Conservation (phyloP, 2,113 vertebrate species). For the Gavia stellata region DNA sequence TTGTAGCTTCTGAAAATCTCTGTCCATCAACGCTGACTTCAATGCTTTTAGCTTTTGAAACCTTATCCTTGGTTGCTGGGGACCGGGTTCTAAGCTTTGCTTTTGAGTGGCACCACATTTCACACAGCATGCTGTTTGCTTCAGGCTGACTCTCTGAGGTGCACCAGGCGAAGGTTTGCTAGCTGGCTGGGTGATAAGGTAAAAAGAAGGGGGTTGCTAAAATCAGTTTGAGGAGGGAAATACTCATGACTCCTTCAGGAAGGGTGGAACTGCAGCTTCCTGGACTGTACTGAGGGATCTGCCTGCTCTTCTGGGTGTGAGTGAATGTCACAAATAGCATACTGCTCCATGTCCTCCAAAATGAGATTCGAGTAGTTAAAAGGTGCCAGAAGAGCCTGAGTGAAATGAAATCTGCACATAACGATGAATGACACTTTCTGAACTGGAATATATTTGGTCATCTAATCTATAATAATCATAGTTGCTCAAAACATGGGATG, state of each 20-base stretch:
- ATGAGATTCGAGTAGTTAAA: not conserved
- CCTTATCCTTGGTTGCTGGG: not conserved
- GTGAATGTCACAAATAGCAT: no score
- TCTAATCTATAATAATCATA: not conserved
- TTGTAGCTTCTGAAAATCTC: not conserved
- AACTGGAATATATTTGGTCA: not conserved
- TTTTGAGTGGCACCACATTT: not conserved
- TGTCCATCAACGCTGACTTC: fast-evolving
- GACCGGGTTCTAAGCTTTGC: not conserved
- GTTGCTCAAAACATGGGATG: not conserved
- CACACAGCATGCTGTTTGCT: not conserved
- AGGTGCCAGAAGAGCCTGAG: not conserved
- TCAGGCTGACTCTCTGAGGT: not conserved
- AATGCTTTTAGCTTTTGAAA: not conserved
- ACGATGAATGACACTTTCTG: not conserved
- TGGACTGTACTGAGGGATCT: not conserved
- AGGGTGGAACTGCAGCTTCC: not conserved
- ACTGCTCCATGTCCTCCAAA: not conserved
- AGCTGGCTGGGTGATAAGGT: not conserved
- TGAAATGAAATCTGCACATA: not conserved
- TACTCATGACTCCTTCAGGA: not conserved
- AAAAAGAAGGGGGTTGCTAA: not conserved
- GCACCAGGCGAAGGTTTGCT: not conserved
- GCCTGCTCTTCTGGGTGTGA: not conserved
- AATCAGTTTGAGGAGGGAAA: not conserved